These are phyloP conservation scores for Drosophila paulistorum DNA, from an alignment of 1,140 invertebrate species.

Conservation along the genomic window DNA sequence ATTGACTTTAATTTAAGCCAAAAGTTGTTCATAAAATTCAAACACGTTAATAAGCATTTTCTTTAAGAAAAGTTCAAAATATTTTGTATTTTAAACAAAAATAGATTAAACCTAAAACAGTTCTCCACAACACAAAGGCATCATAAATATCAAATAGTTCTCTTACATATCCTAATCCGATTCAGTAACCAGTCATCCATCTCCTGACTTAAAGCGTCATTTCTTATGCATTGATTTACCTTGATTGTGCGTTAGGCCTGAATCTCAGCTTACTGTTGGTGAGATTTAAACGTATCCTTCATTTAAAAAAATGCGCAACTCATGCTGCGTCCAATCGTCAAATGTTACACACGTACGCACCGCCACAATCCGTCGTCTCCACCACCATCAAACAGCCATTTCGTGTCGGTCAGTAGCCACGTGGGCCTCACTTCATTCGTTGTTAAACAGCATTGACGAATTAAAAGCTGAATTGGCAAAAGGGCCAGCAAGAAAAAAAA, in stretches of 20 bases:
- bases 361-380: constrained; percentile 38
- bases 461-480: constrained; percentile 79
- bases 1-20: too few relatives aligned
- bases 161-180: too few relatives aligned
- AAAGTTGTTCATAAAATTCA: too few relatives aligned
- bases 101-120: too few relatives aligned
- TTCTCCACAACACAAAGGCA: too few relatives aligned
- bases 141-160: too few relatives aligned
- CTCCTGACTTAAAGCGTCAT: neutral
- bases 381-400: constrained; percentile 33
- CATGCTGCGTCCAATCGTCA: constrained; percentile 53
- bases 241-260: constrained; percentile 54
- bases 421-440: constrained; percentile 41
- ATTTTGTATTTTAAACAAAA: too few relatives aligned
- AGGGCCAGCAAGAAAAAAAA: constrained; percentile 30
- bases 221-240: constrained; percentile 1
- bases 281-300: constrained; percentile 49
- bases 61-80: too few relatives aligned
- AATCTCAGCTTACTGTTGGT: constrained; percentile 23
- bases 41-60: too few relatives aligned
- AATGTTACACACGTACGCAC: constrained; percentile 60
- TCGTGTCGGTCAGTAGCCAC: constrained; percentile 21
- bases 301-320: constrained; percentile 56
- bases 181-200: neutral
- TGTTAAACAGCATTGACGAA: constrained; percentile 79